phyloP scores from a whole-genome alignment of 2,888 invertebrate genomes.

The Standfussiana lucernea region DNA sequence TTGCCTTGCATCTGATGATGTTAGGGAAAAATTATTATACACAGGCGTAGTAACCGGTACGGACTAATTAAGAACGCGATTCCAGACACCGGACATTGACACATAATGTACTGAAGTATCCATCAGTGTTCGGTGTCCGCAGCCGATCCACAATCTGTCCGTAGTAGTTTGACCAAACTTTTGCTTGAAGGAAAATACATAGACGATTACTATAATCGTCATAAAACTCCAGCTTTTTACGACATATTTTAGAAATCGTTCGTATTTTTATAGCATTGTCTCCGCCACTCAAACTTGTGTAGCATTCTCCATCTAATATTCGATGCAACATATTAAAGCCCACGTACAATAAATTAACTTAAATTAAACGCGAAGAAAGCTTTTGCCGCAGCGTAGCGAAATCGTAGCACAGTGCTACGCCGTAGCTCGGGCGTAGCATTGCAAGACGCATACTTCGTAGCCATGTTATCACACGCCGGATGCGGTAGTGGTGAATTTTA shows the following conservation, averaged over 20 bases:
- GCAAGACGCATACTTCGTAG: conserved; percentile 24
- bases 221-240: not conserved
- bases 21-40: not conserved
- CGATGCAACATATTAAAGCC: not conserved
- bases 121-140: not conserved
- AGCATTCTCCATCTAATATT: not conserved
- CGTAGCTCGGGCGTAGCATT: conserved; percentile 39
- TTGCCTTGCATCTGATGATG: conserved; percentile 84
- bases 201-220: too few species aligned
- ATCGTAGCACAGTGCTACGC: conserved; percentile 48
- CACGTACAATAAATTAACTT: not conserved
- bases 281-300: not conserved
- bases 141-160: not conserved
- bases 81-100: not conserved
- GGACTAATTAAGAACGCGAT: not conserved
- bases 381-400: conserved; percentile 14
- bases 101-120: not conserved
- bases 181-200: not conserved
- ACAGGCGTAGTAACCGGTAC: not conserved
- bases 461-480: not conserved
- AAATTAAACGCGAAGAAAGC: not conserved
- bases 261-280: not conserved
- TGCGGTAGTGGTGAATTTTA: not conserved
- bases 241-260: not conserved
- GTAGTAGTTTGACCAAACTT: not conserved